Percentiles rank a stretch among this genome's conserved stretches.
These are phyloP conservation scores for Autographa pulchrina DNA, from an alignment of 2,888 invertebrate genomes.

Conservation along the genomic window DNA sequence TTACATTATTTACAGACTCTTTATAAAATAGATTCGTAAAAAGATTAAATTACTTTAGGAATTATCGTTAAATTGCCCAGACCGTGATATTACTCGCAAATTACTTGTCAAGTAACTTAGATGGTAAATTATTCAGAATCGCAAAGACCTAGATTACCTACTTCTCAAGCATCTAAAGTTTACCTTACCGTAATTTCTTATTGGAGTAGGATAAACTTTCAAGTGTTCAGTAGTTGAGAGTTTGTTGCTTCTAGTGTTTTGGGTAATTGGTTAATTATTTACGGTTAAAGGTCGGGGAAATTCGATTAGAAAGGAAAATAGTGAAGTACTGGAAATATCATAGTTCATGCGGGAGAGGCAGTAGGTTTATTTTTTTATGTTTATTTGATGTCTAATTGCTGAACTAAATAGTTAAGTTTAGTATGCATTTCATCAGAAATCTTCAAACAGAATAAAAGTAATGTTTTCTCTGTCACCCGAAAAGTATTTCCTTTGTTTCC, in stretches of 20 bases:
- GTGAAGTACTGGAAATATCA: no score
- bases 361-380: no score
- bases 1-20: no score
- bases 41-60: slow-evolving; percentile 23
- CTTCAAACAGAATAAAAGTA: no score
- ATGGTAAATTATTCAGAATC: slow-evolving; percentile 30
- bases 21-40: neutral
- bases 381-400: no score
- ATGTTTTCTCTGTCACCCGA: no score
- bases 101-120: slow-evolving; percentile 28
- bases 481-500: no score
- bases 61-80: slow-evolving; percentile 17
- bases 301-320: no score
- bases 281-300: no score
- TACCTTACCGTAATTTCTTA: slow-evolving; percentile 41
- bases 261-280: slow-evolving; percentile 11
- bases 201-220: slow-evolving; percentile 34
- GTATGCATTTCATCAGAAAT: no score
- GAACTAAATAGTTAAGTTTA: no score
- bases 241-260: slow-evolving; percentile 33
- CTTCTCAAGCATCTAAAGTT: slow-evolving; percentile 22
- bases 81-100: slow-evolving; percentile 31
- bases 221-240: slow-evolving; percentile 28
- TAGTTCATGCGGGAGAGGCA: no score
- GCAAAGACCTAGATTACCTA: slow-evolving; percentile 25